A percentile compares a stretch with the other conserved stretches of the same genome.
These are phyloP conservation scores for Gonioctena quinquepunctata DNA, from an alignment of 1,140 invertebrate species.

Conservation along the genomic window DNA sequence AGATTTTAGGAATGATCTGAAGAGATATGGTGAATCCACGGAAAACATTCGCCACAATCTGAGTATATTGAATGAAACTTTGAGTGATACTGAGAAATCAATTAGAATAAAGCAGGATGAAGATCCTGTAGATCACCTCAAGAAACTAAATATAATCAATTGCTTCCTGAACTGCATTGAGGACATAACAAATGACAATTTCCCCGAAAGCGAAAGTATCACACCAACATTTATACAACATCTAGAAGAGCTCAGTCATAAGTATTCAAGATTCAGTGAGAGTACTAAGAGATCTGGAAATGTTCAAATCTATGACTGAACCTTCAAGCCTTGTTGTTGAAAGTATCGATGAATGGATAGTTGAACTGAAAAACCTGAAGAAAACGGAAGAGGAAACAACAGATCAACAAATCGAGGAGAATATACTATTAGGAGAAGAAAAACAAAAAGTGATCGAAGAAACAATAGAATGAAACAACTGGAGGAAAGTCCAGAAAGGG, in stretches of 20 bases:
- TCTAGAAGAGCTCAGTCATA: background rate
- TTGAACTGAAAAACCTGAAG: background rate
- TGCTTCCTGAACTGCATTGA: background rate
- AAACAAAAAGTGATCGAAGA: background rate
- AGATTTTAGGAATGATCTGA: background rate
- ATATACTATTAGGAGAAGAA: background rate
- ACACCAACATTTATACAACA: no score
- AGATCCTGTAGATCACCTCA: background rate
- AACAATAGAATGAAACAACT: background rate
- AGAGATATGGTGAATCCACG: background rate
- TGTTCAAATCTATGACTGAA: background rate
- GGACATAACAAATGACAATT: background rate
- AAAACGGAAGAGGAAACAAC: background rate
- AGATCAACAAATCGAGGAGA: background rate
- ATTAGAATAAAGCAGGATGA: background rate
- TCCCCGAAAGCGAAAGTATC: no score
- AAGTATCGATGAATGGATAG: background rate
- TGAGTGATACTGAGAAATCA: background rate
- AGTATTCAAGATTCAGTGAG: background rate
- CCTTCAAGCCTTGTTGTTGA: background rate
- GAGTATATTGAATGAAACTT: background rate
- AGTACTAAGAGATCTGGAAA: background rate
- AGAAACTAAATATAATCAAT: background rate
- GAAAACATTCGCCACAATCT: background rate
- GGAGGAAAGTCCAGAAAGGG: background rate